Evolutionary conservation across 2,797 vertebrate genomes (phyloP), one percentile per base, ranked within the genome.

Genomic region (Poliocrania exsul): DNA sequence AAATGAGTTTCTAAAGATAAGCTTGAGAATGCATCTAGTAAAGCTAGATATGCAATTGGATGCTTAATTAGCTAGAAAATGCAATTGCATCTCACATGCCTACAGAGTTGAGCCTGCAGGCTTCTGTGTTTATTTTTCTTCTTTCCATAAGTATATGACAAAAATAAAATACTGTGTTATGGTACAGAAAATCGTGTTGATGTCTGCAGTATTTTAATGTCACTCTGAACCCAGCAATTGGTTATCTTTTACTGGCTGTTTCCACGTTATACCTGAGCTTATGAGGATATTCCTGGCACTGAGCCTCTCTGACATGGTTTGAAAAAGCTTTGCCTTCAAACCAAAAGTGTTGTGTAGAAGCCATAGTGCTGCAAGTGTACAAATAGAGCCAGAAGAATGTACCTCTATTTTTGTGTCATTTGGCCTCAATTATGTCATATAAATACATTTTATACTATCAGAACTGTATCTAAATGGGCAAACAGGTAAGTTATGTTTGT

Each of bases 31-130:
- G 21, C 6, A 35, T 87, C 40, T 60, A 38, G 56, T 74, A 85
- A 56, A 94, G 31, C 37, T 53, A 40, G 60, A 77, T 14, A 31
- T 35, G 18, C 53, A 92, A 28, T 60, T 92, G 89, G 40, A 53
- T 83, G 57, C 71, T 73, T 94, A 85, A 93, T 92, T 85, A 87
- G 67, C 56, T 81, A 80, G 73, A 86, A 93, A 94, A 90, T 70
- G 47, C 56, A 84, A 58, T 90, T 92, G 40, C 70, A 66, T 51
- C 44, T 95, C 47, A 17, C 10, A 29, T 70, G 60, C 51, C 23
- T 49, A 13, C 1, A 5, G 50, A 72, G 5, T 2, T 62, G 65
- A 90, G 51, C 62, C 86, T 3, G 1, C 54, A 79, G 70, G 57
- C 40, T 69, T 78, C 49, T 58, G 25, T 72, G 31, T 61, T 70